Evolutionary conservation across 2,113 vertebrate species (phyloP), one percentile per base, ranked within the genome.

Genomic region (Channa argus): DNA sequence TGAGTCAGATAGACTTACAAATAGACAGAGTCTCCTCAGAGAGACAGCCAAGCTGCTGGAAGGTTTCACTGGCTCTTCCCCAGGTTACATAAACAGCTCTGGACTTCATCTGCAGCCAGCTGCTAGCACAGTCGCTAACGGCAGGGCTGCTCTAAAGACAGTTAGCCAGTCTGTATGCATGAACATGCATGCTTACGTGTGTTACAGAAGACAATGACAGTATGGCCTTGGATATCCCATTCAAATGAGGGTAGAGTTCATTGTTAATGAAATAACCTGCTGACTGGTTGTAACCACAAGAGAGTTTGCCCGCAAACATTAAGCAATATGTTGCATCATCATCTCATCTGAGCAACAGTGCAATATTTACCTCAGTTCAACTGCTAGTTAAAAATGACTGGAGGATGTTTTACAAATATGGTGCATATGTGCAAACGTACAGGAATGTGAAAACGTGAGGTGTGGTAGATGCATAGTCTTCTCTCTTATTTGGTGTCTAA

Each of bases 41-140:
- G 54, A 69, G 59, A 75, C 59, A 87, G 79, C 60, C 65, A 14
- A 68, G 54, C 66, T 78, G 73, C 84, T 81, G 79, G 77, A 82
- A 80, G 83, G 77, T 64, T 59, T 74, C 69, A 15, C 85, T 89
- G 87, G 79, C 87, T 82, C 67, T 78, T 87, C 66, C 78, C 80
- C 85, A 86, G 74, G 88, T 91, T 91, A 90, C 85, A 88, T 88
- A 91, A 92, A 90, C 86, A 86, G 78, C 82, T 86, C 87, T 90
- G 81, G 84, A 86, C 34, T 85, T 85, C 81, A 89, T 91, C 89
- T 89, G 72, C 75, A 61, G 75, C 65, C 77, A 80, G 79, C 61
- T 36, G 80, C 75, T 53, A 84, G 84, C 73, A 61, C 67, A 80
- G 79, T 75, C 62, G 41, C 72, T 61, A 83, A 86, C 87, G 89